Evolutionary conservation across 2,113 vertebrate species (phyloP).

Genomic region (Marmota monax): DNA sequence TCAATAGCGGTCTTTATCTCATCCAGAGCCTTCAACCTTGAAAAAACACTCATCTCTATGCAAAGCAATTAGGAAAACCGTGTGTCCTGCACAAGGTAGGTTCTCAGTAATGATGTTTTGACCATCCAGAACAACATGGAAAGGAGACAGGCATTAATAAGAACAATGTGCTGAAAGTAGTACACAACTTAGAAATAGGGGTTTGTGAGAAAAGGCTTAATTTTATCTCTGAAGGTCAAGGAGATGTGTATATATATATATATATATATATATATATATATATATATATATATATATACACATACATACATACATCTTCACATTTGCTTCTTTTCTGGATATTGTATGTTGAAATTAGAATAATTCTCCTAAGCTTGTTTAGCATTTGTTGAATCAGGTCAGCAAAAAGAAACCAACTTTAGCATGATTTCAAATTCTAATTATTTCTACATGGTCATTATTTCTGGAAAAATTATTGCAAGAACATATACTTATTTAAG

Average conservation of each 20-base stretch:
- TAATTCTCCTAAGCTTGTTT: constrained; percentile 48
- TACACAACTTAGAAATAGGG: constrained; percentile 56
- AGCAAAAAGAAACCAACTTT: constrained; percentile 61
- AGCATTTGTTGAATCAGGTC: constrained; percentile 68
- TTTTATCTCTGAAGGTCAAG: constrained; percentile 61
- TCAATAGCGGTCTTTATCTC: constrained; percentile 69
- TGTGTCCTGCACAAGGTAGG: constrained; percentile 56
- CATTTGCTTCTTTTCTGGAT: constrained; percentile 55
- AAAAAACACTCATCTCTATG: constrained; percentile 73
- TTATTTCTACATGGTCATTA: constrained; percentile 64
- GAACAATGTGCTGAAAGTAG: constrained; percentile 46
- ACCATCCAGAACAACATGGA: constrained; percentile 57
- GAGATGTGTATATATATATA: too few species aligned
- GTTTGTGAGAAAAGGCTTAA: constrained; percentile 54
- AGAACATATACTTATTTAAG: constrained; percentile 43
- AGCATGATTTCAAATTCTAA: constrained; percentile 70
- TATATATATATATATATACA: too few species aligned
- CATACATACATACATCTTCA: background rate
- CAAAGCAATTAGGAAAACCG: constrained; percentile 68
- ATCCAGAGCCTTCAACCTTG: constrained; percentile 68
- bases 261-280: too few species aligned
- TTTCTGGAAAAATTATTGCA: constrained; percentile 48
- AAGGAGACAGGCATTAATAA: constrained; percentile 49
- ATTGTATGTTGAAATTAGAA: constrained; percentile 67
- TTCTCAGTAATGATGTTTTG: constrained; percentile 64